These are phyloP conservation scores for Natator depressus DNA, from an alignment of 2,113 vertebrate species.

Conservation along the genomic window DNA sequence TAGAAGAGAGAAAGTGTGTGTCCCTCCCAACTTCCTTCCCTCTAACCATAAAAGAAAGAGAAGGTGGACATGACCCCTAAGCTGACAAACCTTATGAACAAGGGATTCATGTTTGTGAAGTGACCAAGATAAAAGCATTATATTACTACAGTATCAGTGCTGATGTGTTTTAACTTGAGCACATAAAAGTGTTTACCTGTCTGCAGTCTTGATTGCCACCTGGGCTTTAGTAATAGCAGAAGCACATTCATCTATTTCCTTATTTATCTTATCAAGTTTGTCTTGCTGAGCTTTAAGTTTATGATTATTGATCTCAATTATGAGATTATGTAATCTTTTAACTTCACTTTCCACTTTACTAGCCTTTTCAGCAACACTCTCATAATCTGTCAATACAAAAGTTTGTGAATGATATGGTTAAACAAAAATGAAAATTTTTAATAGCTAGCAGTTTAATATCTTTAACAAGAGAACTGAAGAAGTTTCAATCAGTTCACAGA, in stretches of 20 bases:
- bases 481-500: not conserved
- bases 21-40: not conserved
- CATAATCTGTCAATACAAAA: slow-evolving; percentile 80
- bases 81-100: accelerated
- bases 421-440: not conserved
- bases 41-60: not conserved
- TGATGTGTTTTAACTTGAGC: accelerated
- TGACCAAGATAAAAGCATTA: accelerated
- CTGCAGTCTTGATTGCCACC: slow-evolving; percentile 91
- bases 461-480: not conserved
- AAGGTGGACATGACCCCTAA: not conserved
- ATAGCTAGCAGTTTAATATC: not conserved
- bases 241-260: slow-evolving; percentile 88
- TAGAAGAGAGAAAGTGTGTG: not conserved
- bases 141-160: accelerated
- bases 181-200: slow-evolving; percentile 77
- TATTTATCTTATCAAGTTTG: slow-evolving; percentile 88
- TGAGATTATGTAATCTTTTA: slow-evolving; percentile 89
- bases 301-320: slow-evolving; percentile 90
- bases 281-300: slow-evolving; percentile 94
- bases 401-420: accelerated
- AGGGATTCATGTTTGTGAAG: not conserved
- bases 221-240: slow-evolving; percentile 92
- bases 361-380: slow-evolving; percentile 82
- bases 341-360: slow-evolving; percentile 89